Conservation (phyloP, 2,888 invertebrate genomes). For the Halictus ligatus region DNA sequence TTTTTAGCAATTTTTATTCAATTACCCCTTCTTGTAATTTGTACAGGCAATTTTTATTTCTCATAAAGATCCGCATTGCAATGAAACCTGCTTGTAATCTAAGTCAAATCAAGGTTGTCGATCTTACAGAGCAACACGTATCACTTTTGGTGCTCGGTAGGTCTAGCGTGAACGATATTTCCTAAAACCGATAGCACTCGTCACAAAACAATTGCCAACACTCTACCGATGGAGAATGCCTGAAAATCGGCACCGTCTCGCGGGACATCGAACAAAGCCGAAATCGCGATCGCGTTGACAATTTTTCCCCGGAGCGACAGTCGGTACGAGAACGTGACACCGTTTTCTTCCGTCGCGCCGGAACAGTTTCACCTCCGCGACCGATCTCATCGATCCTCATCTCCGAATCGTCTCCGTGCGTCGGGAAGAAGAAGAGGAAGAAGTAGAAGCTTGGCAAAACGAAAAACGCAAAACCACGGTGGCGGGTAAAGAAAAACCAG, state of each 20-base stretch:
- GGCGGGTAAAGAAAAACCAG: background rate
- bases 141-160: too few relatives aligned
- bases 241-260: background rate
- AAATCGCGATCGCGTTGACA: background rate
- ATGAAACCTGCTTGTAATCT: too few relatives aligned
- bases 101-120: too few relatives aligned
- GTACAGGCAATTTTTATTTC: too few relatives aligned
- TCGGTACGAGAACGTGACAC: background rate
- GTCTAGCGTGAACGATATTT: too few relatives aligned
- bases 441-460: background rate
- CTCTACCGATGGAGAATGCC: too few relatives aligned
- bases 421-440: background rate
- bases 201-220: too few relatives aligned
- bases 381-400: background rate
- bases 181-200: too few relatives aligned
- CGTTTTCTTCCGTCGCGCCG: constrained; percentile 20
- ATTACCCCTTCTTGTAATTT: too few relatives aligned
- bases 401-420: background rate
- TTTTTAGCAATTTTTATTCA: too few relatives aligned
- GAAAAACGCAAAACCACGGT: background rate
- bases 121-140: too few relatives aligned
- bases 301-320: background rate
- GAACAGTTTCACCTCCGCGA: constrained; percentile 31
- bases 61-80: too few relatives aligned
- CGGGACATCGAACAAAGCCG: background rate